A percentile compares a stretch with the other conserved stretches of the same genome.
These are phyloP conservation scores for Rhimphoctona megacephalus DNA, from an alignment of 2,888 invertebrate genomes.

Conservation along the genomic window DNA sequence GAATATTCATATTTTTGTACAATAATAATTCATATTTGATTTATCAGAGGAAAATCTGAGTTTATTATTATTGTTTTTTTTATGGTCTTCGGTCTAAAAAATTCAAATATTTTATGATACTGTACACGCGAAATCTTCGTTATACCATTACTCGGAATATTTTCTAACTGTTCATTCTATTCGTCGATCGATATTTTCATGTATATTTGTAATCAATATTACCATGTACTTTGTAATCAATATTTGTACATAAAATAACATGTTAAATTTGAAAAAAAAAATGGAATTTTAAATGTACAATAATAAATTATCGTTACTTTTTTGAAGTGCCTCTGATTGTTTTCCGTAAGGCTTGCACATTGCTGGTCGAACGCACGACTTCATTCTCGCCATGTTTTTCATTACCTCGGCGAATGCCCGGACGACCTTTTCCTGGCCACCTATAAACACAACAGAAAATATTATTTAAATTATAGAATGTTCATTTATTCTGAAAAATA, in stretches of 20 bases:
- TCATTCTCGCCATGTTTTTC: slow-evolving; percentile 95
- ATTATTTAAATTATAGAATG: too few relatives aligned
- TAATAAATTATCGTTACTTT: slow-evolving; percentile 87
- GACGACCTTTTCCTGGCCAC: slow-evolving; percentile 94
- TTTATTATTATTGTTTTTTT: background rate
- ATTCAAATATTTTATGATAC: background rate
- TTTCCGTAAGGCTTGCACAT: slow-evolving; percentile 97
- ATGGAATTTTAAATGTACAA: background rate
- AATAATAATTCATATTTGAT: background rate
- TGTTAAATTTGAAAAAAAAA: slow-evolving; percentile 3
- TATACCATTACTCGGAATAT: background rate
- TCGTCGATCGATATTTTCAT: background rate
- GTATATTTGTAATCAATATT: background rate
- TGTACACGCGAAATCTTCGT: background rate
- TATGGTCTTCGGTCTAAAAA: background rate
- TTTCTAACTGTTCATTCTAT: background rate
- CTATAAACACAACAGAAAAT: slow-evolving; percentile 69
- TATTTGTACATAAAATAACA: slow-evolving; percentile 31
- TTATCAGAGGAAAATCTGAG: background rate
- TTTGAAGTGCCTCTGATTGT: slow-evolving; percentile 95
- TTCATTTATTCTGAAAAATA: too few relatives aligned
- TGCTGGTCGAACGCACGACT: slow-evolving; percentile 94
- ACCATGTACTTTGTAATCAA: slow-evolving; percentile 38
- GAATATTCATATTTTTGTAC: background rate
- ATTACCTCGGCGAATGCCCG: slow-evolving; percentile 94